Percentiles rank a stretch among this genome's conserved stretches.
Conservation (phyloP, 2,797 vertebrate genomes). For the Leptoclinus maculatus region DNA sequence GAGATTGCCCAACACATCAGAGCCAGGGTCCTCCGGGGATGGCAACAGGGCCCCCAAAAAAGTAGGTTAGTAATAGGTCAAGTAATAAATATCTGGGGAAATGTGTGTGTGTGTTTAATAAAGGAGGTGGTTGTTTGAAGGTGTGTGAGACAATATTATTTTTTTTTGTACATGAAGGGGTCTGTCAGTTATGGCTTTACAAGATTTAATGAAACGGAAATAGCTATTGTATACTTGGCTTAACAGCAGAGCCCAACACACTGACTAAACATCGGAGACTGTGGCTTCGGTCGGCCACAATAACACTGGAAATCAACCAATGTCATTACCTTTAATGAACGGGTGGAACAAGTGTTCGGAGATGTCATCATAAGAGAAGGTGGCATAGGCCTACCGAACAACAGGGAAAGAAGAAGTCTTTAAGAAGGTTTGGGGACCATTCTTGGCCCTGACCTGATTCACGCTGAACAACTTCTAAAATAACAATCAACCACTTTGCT, state of each 20-base stretch:
- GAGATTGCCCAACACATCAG: constrained; percentile 63
- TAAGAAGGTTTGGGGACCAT: neutral
- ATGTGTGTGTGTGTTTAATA: neutral
- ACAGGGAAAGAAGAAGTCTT: neutral
- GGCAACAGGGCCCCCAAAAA: constrained; percentile 34
- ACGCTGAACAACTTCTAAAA: neutral
- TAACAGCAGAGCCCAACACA: neutral
- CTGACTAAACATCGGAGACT: neutral
- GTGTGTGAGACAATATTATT: neutral
- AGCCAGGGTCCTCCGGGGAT: constrained; percentile 24
- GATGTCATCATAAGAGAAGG: neutral
- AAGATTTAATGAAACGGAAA: neutral
- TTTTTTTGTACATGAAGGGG: neutral
- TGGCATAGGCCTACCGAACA: neutral
- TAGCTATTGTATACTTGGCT: neutral
- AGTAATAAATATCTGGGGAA: constrained; percentile 30
- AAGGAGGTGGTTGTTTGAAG: neutral
- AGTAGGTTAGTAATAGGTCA: constrained; percentile 24
- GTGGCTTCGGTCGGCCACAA: neutral
- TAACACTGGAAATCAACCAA: neutral
- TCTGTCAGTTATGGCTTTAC: neutral
- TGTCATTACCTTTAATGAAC: neutral
- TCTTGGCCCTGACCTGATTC: neutral
- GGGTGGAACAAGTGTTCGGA: neutral
- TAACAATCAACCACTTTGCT: neutral